A percentile compares a stretch with the other conserved stretches of the same genome.
These are phyloP conservation scores for Syrrhaptes paradoxus DNA, from an alignment of 2,113 vertebrate species.

Conservation along the genomic window DNA sequence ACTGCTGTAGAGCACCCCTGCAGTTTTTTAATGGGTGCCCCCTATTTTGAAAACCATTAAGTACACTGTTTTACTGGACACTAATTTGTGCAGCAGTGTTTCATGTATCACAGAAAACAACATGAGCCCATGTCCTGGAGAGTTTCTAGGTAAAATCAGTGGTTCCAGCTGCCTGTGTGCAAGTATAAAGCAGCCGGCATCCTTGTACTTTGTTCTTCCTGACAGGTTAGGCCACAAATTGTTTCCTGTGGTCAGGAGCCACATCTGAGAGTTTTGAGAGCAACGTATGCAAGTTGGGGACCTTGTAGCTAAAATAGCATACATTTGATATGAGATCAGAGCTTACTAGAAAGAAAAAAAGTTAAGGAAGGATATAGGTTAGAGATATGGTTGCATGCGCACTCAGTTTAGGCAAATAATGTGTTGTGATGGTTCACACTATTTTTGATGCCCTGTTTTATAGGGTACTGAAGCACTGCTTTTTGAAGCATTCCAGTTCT, in stretches of 20 bases:
- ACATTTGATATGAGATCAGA: slow-evolving; percentile 14
- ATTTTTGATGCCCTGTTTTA: neutral
- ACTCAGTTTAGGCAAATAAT: neutral
- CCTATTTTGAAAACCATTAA: neutral
- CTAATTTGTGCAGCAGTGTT: neutral
- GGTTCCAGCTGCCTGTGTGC: neutral
- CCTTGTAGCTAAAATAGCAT: neutral
- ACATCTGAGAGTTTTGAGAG: neutral
- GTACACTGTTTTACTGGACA: neutral
- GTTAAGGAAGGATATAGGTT: neutral
- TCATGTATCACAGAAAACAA: neutral
- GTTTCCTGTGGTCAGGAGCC: neutral
- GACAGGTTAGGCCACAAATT: neutral
- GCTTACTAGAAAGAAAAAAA: neutral
- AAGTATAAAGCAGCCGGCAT: neutral
- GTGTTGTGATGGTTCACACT: neutral
- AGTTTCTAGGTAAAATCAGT: neutral
- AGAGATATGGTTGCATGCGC: neutral
- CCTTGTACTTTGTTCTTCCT: neutral
- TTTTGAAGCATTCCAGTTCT: neutral
- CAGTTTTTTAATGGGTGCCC: neutral
- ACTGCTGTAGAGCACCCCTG: neutral
- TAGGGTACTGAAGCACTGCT: neutral
- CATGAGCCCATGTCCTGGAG: neutral
- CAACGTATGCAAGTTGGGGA: neutral